A percentile compares a stretch with the other conserved stretches of the same genome.
These are phyloP conservation scores for Centropristis striata DNA, from an alignment of 2,113 vertebrate genomes.

Conservation along the genomic window DNA sequence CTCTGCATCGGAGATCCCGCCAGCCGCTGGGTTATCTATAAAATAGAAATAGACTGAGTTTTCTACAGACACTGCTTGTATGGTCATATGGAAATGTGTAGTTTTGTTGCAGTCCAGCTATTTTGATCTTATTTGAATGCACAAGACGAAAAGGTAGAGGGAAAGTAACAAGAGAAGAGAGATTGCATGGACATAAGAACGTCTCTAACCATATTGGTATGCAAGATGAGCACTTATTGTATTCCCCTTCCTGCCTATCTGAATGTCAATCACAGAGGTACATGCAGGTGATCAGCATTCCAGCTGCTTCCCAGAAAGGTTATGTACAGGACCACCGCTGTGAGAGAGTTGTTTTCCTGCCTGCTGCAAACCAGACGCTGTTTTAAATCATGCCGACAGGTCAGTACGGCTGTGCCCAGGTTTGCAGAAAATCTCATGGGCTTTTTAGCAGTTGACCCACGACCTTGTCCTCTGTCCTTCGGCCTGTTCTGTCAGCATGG, in stretches of 20 bases:
- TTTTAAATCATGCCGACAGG: constrained; percentile 59
- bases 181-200: background rate
- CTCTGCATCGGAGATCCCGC: constrained; percentile 24
- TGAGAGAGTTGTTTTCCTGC: constrained; percentile 30
- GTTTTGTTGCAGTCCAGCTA: background rate
- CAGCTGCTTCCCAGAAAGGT: constrained; percentile 44
- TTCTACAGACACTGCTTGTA: background rate
- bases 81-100: constrained; percentile 8
- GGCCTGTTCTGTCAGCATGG: constrained; percentile 17
- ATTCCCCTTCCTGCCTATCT: constrained; percentile 8
- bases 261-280: constrained; percentile 43
- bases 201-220: constrained; percentile 9
- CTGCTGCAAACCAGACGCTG: constrained; percentile 14
- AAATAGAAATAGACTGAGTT: background rate
- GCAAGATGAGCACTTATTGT: constrained; percentile 15
- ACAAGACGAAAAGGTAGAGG: background rate
- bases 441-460: constrained; percentile 59
- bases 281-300: constrained; percentile 50
- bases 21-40: constrained; percentile 10
- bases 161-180: background rate
- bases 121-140: background rate
- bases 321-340: constrained; percentile 15
- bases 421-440: constrained; percentile 40
- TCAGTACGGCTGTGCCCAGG: constrained; percentile 10
- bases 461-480: constrained; percentile 41